A percentile compares a stretch with the other conserved stretches of the same genome.
Evolutionary conservation across 2,797 vertebrate species (phyloP).

Genomic region (Leuciscus waleckii): DNA sequence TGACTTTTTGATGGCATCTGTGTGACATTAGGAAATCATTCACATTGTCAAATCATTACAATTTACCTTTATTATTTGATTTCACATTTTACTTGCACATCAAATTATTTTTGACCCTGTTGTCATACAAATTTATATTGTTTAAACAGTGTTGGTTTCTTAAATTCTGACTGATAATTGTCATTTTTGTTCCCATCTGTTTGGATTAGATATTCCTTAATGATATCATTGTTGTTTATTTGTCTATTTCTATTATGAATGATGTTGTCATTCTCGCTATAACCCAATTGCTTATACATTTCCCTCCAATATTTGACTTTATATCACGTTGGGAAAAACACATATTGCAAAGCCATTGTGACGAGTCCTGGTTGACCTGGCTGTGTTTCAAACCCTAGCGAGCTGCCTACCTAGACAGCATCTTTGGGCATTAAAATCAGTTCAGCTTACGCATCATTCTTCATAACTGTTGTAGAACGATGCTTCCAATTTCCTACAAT

Average conservation of each 20-base stretch:
- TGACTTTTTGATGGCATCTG: neutral
- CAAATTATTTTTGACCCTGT: neutral
- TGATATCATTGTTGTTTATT: neutral
- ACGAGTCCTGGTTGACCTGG: conserved; percentile 1
- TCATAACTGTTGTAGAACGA: neutral
- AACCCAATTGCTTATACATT: neutral
- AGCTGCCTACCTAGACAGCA: conserved; percentile 16
- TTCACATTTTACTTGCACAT: neutral
- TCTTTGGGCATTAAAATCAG: neutral
- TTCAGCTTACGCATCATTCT: neutral
- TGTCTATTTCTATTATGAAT: neutral
- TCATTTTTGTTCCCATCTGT: neutral
- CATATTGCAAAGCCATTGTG: neutral
- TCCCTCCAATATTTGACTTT: neutral
- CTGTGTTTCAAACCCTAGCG: neutral
- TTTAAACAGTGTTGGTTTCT: neutral
- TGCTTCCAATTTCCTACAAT: rapidly evolving
- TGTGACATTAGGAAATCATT: neutral
- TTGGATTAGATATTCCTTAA: neutral
- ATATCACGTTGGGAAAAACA: neutral
- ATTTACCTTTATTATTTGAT: neutral
- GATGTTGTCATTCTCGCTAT: neutral
- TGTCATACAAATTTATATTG: neutral
- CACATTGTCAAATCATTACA: neutral
- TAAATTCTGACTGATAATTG: neutral